A percentile compares a stretch with the other conserved stretches of the same genome.
Conservation (phyloP, 2,113 vertebrate genomes). For the Notothenia rossii region DNA sequence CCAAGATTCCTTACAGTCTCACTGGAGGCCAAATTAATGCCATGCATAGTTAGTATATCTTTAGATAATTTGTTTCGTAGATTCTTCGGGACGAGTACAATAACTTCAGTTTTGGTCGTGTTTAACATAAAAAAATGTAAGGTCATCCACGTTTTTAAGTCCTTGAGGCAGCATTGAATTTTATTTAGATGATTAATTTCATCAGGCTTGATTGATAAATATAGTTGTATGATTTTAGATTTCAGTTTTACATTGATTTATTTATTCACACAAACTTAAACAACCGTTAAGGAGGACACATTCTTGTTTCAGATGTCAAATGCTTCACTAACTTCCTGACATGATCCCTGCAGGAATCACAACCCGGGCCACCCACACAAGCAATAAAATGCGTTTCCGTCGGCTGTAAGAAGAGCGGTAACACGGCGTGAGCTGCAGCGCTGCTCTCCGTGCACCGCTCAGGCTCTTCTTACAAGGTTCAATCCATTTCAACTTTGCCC, state of each 20-base stretch:
- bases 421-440: slow-evolving; percentile 2
- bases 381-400: not conserved
- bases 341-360: not conserved
- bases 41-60: too few species aligned
- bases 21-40: too few species aligned
- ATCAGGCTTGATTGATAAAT: too few species aligned
- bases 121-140: too few species aligned
- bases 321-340: not conserved
- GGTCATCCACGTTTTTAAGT: too few species aligned
- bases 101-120: too few species aligned
- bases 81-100: too few species aligned
- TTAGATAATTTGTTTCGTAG: too few species aligned
- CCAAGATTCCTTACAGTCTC: too few species aligned
- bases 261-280: not conserved
- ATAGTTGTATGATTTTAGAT: too few species aligned
- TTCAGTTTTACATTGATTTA: not conserved
- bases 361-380: not conserved
- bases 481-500: slow-evolving; percentile 52
- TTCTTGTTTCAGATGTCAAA: not conserved
- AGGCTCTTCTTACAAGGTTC: slow-evolving; percentile 18
- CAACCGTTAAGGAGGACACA: not conserved
- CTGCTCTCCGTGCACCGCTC: slow-evolving; percentile 1
- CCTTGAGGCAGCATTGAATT: too few species aligned
- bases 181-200: too few species aligned
- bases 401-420: not conserved